Percentiles rank a stretch among this genome's conserved stretches.
Conservation (phyloP, 1,140 invertebrate species). For the Drosophila albomicans region DNA sequence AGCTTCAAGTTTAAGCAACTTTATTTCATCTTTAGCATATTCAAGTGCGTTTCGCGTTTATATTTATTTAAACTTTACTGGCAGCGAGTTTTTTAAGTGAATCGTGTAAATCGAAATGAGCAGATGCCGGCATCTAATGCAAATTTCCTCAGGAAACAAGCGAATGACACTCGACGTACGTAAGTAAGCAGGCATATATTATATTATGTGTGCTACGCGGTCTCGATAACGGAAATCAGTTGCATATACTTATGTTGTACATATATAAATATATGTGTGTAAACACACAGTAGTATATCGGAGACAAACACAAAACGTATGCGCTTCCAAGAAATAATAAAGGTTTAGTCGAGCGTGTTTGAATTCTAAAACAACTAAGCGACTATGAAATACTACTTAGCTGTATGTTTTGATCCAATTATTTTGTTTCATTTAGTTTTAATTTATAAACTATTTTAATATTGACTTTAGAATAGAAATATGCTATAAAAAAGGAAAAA, state of each 20-base stretch:
- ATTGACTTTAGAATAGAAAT: no score
- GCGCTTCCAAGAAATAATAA: slow-evolving; percentile 3
- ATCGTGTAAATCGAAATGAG: slow-evolving; percentile 51
- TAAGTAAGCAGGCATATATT: not conserved
- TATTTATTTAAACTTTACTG: slow-evolving; percentile 6
- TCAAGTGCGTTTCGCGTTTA: not conserved
- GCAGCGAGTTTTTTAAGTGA: slow-evolving; percentile 38
- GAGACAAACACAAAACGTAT: slow-evolving; percentile 7
- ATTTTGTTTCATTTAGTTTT: no score
- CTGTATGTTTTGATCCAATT: no score
- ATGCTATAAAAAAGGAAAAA: no score
- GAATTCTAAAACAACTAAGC: not conserved
- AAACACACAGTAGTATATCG: slow-evolving; percentile 22
- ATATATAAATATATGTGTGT: slow-evolving; percentile 26
- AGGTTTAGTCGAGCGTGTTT: slow-evolving; percentile 1
- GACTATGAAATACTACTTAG: not conserved
- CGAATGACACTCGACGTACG: slow-evolving; percentile 26
- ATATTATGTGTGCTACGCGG: slow-evolving; percentile 24
- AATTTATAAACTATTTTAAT: no score
- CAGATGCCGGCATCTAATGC: slow-evolving; percentile 53
- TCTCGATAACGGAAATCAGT: slow-evolving; percentile 6
- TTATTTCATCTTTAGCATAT: not conserved
- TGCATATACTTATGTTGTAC: slow-evolving; percentile 35
- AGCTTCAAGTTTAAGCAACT: not conserved
- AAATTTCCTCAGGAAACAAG: slow-evolving; percentile 72